Base-by-base conservation (phyloP, 2,888 invertebrate species). In the Leucoptera coffeella region DNA sequence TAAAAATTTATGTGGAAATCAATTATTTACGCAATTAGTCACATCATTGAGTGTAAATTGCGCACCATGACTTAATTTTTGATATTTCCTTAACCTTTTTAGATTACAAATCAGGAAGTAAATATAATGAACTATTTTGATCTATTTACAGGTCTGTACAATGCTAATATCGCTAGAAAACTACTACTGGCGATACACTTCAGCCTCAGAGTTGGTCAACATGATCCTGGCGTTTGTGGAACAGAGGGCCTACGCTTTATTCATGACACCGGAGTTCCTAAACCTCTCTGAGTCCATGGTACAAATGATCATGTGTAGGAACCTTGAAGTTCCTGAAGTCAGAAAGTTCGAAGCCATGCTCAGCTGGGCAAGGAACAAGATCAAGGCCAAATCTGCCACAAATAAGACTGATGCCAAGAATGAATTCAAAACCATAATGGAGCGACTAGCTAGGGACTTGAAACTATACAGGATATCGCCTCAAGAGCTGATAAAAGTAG, bases 131-230 rank as follows among this genome's bases (percentile, higher is more conserved):
- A n/a, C n/a, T n/a, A n/a, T n/a, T n/a, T n/a, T n/a, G n/a, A 10
- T 20, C 14, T 14, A 17, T 10, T 39, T 39, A 19, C 53, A 84
- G 83, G 82, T 83, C n/a, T 92, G 92, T 60, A 82, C 83, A 37
- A 93, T 93, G 93, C 74, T 93, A 29, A 87, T 87, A 55, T 86
- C 89, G 22, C 64, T 93, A 50, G 93, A 93, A 57, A 93, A 92
- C 55, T 93, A 93, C 59, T 92, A 90, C 56, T 93, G 93, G 93
- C 79, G 93, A 35, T 93, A 93, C 57, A 91, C 90, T 17, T 92
- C 92, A 30, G 93, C 92, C 24, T 88, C 90, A 14, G 92, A 93
- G 56, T 69, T 93, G 44, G 91, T 93, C 36, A 92, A 93, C 61
- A 92, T 92, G 89, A 92, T 93, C 41, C 71, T 93, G 33, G 85